Evolutionary conservation across 2,797 vertebrate species (phyloP).

Genomic region (Epinephelus awoara): DNA sequence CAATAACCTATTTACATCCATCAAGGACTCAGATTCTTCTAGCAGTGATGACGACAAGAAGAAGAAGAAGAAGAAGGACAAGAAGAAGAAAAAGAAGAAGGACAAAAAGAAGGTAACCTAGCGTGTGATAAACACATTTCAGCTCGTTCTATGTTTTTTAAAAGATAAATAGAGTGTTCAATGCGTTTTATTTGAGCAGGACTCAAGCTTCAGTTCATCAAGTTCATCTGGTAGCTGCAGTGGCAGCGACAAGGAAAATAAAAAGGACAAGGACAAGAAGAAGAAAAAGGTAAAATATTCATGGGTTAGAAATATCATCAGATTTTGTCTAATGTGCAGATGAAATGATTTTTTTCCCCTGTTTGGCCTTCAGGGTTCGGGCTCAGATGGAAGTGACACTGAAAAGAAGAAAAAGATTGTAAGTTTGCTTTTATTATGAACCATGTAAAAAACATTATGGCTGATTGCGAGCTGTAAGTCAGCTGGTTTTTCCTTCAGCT

Average conservation of each 20-base stretch:
- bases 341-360: neutral
- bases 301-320: neutral
- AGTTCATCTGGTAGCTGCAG: constrained; percentile 39
- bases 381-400: constrained; percentile 38
- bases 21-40: constrained; percentile 68
- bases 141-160: neutral
- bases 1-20: constrained; percentile 27
- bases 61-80: constrained; percentile 52
- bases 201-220: constrained; percentile 48
- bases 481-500: neutral
- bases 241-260: constrained; percentile 64
- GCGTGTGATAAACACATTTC: neutral
- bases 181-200: constrained; percentile 48
- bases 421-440: constrained; percentile 19
- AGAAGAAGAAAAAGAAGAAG: constrained; percentile 65
- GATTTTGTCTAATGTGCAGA: neutral
- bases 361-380: constrained; percentile 34
- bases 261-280: constrained; percentile 58
- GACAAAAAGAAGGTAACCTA: constrained; percentile 66
- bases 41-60: constrained; percentile 68
- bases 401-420: constrained; percentile 48
- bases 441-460: neutral
- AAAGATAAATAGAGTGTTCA: neutral
- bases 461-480: neutral
- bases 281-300: constrained; percentile 42